Conservation (phyloP, 2,797 vertebrate genomes). For the Brachyrhaphis roseni region DNA sequence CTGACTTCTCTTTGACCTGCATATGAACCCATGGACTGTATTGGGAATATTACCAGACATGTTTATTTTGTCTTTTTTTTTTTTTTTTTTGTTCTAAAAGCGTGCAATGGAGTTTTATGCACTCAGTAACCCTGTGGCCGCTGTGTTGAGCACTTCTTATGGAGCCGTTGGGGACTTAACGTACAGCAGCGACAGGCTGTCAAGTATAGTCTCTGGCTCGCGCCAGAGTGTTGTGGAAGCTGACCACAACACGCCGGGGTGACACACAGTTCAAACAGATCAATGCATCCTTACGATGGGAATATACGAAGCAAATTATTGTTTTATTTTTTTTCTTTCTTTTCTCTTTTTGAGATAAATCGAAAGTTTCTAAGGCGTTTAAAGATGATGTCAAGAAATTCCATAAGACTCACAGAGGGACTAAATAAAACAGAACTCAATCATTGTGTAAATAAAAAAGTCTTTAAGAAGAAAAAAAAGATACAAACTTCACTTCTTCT, state of each 20-base stretch:
- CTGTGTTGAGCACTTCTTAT: slow-evolving; percentile 31
- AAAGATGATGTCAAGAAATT: slow-evolving; percentile 82
- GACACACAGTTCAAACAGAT: slow-evolving; percentile 38
- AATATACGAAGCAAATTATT: slow-evolving; percentile 17
- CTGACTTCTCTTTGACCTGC: slow-evolving; percentile 64
- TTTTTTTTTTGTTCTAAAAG: slow-evolving; percentile 49
- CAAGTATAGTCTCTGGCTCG: slow-evolving; percentile 38
- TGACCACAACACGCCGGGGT: slow-evolving; percentile 30
- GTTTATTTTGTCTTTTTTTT: slow-evolving; percentile 38
- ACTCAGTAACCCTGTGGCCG: slow-evolving; percentile 50
- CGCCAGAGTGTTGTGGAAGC: slow-evolving; percentile 41
- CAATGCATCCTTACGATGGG: slow-evolving; percentile 36
- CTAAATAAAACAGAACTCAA: slow-evolving; percentile 77
- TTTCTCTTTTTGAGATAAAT: slow-evolving; percentile 38
- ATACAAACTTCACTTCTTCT: slow-evolving; percentile 79
- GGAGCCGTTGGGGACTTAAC: slow-evolving; percentile 51
- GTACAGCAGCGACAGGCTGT: slow-evolving; percentile 41
- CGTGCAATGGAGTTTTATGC: slow-evolving; percentile 68
- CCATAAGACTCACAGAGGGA: slow-evolving; percentile 70
- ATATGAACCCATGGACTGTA: slow-evolving; percentile 52
- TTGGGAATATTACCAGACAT: slow-evolving; percentile 66
- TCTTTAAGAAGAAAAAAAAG: slow-evolving; percentile 68
- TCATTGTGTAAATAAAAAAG: slow-evolving; percentile 84
- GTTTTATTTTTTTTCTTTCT: slow-evolving; percentile 16
- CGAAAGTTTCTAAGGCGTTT: slow-evolving; percentile 68